Base-by-base conservation (phyloP, 2,113 vertebrate genomes). In the Pomatostomus ruficeps region DNA sequence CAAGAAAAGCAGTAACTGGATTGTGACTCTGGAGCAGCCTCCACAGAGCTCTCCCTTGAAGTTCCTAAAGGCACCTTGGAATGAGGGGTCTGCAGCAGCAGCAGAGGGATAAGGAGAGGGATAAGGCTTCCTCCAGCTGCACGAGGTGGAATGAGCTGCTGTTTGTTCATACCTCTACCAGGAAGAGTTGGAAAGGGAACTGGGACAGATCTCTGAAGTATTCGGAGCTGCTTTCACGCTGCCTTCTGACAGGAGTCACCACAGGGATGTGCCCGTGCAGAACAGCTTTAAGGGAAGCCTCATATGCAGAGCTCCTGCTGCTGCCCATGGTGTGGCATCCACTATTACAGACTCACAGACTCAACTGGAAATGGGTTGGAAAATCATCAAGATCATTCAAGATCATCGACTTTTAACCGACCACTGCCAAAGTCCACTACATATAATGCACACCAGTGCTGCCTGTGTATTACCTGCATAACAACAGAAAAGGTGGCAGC, bases 1-100 rank as follows among this genome's bases (percentile, higher is more conserved):
- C 72, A 81, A 51, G 65, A 38, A 12, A 36, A 2, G 10, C 20
- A n/a, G 67, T 22, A 46, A 5, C 23, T 31, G 63, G 46, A n/a
- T 2, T 74, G 38, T 48, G 63, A 18, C 46, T 66, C 51, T 38
- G 48, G 35, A 91, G 59, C 48, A 59, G 35, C 51, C 5, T 0
- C 55, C 51, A 29, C 38, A 74, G 55, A 67, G 38, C 55, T 86
- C 29, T 76, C 7, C 36, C 29, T 75, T 74, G 43, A 48, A 0
- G 57, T 63, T 63, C 81, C 57, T 68, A 40, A 87, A 68, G 74
- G 48, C 85, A 63, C 42, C 85, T 86, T 85, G 88, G 63, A 88
- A 52, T 3, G 21, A 82, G 70, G 25, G 51, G 4, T 66, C 55
- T 83, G 63, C 48, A 74, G 79, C 58, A 79, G 26, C 38, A 38